Base-by-base conservation (phyloP, 2,113 vertebrate genomes). In the Saguinus midas region DNA sequence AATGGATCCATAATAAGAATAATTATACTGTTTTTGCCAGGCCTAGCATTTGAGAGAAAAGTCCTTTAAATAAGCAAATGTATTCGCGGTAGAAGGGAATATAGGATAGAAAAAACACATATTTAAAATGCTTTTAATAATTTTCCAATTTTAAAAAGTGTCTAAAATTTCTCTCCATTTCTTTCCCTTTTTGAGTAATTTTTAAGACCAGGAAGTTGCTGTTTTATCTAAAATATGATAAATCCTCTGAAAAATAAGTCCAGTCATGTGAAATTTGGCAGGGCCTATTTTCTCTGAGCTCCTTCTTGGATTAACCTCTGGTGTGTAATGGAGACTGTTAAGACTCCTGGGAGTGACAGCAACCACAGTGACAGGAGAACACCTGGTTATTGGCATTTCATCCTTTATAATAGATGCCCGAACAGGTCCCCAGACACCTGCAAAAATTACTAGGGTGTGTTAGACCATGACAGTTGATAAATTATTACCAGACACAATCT, bases 381-480 rank as follows among this genome's bases (percentile, higher is more conserved):
- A 95, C 87, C 96, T 95, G 43, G 50, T 57, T 97, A 95, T 90
- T 93, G 97, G 43, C 96, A 96, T 96, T 97, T 87, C 57, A 84
- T 93, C 72, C 70, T 66, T 64, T 58, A 57, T 84, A 95, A 96
- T 84, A 95, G 80, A 82, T 82, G 87, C 58, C 83, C 83, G 85
- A 81, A 93, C 90, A 92, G 75, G 84, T 79, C 95, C 75, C 96
- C 25, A 76, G 94, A 95, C 32, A 92, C 90, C 43, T 87, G 64
- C 18, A 95, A 92, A 90, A 97, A 97, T 97, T 91, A 84, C 89
- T 80, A 91, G 68, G 86, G 86, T 95, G 95, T 97, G 83, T 96
- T 58, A 95, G 85, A 97, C 88, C 83, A 78, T 96, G 95, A 89
- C 95, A 95, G 58, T 87, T 96, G 89, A 96, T 97, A 96, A 97